Conservation (phyloP, 2,888 invertebrate species). For the Agrypnus murinus region DNA sequence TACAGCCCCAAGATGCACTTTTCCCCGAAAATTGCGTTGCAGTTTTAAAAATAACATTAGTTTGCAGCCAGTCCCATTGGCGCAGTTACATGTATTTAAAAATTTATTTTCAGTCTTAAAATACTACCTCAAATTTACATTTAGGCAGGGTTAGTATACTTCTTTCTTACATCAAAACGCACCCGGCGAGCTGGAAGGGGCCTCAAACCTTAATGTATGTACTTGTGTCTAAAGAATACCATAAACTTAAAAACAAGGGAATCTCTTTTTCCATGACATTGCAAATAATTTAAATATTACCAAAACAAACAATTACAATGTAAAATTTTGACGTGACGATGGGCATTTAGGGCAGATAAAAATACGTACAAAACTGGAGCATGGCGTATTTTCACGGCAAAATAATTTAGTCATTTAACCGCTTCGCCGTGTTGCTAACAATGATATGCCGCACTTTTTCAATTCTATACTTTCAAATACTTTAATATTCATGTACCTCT, state of each 20-base stretch:
- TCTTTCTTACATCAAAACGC: neutral
- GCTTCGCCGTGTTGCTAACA: slow-evolving; percentile 25
- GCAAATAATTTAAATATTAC: slow-evolving; percentile 8
- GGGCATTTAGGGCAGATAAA: slow-evolving; percentile 31
- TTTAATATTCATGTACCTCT: slow-evolving; percentile 17
- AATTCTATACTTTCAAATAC: slow-evolving; percentile 22
- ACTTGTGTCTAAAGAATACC: neutral
- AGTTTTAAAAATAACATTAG: slow-evolving; percentile 57
- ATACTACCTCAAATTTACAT: slow-evolving; percentile 13
- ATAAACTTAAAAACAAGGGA: neutral
- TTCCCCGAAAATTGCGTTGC: slow-evolving; percentile 57
- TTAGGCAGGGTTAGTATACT: neutral
- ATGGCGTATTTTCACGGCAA: slow-evolving; percentile 23
- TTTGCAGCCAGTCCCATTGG: slow-evolving; percentile 40
- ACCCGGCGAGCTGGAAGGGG: neutral
- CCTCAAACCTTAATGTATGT: neutral
- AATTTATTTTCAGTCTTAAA: slow-evolving; percentile 39
- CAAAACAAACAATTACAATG: slow-evolving; percentile 19
- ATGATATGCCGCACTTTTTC: slow-evolving; percentile 27
- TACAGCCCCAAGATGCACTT: slow-evolving; percentile 47
- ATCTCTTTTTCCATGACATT: neutral
- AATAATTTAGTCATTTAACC: slow-evolving; percentile 31
- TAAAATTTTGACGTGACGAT: slow-evolving; percentile 27
- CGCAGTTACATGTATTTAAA: slow-evolving; percentile 39
- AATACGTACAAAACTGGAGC: slow-evolving; percentile 26